These are phyloP conservation scores for Gadopsis bispinosus DNA, from an alignment of 2,797 vertebrate genomes.

Conservation along the genomic window DNA sequence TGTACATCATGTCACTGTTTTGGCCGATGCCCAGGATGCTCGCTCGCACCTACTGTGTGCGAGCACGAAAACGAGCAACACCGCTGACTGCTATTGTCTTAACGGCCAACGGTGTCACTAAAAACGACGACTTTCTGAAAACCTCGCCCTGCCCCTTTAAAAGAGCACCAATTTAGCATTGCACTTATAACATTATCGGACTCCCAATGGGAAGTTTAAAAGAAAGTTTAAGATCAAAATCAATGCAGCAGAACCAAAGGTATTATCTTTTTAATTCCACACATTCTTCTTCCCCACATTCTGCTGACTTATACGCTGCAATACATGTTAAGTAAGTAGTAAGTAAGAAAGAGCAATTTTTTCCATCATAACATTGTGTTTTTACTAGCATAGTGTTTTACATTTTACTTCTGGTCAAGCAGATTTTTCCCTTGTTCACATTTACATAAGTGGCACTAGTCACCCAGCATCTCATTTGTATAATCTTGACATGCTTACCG, in stretches of 20 bases:
- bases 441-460: conserved; percentile 19
- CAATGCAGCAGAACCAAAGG: neutral
- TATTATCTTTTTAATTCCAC: neutral
- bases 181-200: neutral
- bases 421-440: conserved; percentile 2
- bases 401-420: neutral
- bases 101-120: no score
- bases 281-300: neutral
- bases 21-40: no score
- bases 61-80: no score
- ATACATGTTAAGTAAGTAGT: neutral
- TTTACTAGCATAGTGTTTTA: neutral
- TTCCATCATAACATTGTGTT: neutral
- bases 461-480: conserved; percentile 9
- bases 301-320: neutral
- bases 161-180: neutral
- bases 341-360: neutral
- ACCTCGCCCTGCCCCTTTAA: no score
- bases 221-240: neutral
- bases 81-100: no score
- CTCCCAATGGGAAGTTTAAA: neutral
- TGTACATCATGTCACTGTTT: no score
- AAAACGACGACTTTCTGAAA: no score
- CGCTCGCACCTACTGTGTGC: no score
- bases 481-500: conserved; percentile 63